Percentiles rank a stretch among this genome's conserved stretches.
phyloP scores from a whole-genome alignment of 2,113 vertebrate genomes.

The Amblyornis subalaris region DNA sequence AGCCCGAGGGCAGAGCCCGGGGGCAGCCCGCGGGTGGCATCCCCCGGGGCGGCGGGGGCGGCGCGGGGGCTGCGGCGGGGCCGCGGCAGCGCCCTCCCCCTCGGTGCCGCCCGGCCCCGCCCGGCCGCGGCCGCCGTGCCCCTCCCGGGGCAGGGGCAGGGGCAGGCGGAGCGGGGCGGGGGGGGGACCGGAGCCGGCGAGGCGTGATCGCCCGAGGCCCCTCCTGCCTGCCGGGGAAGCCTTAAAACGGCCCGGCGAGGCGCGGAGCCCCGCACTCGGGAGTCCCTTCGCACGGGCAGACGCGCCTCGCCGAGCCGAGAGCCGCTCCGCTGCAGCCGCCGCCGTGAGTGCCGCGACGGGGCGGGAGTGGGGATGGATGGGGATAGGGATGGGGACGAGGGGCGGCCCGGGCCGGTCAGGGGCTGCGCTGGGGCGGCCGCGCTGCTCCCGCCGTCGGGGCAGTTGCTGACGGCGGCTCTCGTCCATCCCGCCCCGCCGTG shows the following conservation, averaged over 20 bases:
- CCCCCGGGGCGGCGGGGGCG: too few relatives aligned
- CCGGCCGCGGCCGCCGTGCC: not conserved
- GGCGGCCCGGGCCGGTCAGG: not conserved
- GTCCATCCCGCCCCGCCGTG: not conserved
- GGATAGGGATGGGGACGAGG: not conserved
- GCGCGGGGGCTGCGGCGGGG: not conserved
- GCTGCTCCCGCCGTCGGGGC: not conserved
- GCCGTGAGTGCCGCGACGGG: conserved; percentile 48
- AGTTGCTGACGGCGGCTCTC: not conserved
- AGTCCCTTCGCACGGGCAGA: not conserved
- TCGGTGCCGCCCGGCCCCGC: not conserved
- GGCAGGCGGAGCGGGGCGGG: not conserved
- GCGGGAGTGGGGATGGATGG: not conserved
- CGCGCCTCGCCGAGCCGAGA: not conserved
- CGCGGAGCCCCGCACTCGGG: conserved; percentile 1
- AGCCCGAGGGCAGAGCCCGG: too few relatives aligned
- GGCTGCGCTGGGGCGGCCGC: not conserved
- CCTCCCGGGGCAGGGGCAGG: not conserved
- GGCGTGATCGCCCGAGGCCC: conserved; percentile 70
- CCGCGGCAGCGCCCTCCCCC: not conserved
- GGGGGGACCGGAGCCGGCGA: conserved; percentile 9
- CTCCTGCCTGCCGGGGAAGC: conserved; percentile 63
- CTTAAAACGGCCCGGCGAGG: conserved; percentile 64
- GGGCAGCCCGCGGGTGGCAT: not conserved
- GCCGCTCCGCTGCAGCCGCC: not conserved